Conservation (phyloP, 2,797 vertebrate species). For the Heterohyrax brucei region DNA sequence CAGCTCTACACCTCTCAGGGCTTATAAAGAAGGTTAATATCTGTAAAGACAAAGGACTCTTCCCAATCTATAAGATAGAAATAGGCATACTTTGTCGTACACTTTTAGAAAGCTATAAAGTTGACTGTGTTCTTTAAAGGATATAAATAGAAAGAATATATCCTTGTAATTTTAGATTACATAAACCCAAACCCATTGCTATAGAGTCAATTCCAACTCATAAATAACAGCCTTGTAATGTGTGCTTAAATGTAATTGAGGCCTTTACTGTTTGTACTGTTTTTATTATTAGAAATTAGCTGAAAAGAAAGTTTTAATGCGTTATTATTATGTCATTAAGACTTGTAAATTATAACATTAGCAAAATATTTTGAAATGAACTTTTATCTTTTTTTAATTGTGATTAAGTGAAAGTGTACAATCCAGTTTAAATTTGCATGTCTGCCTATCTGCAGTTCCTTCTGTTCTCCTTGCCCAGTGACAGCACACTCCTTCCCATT, state of each 20-base stretch:
- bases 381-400: background rate
- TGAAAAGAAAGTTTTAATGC: background rate
- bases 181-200: no score
- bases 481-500: no score
- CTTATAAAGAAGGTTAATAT: conserved; percentile 9
- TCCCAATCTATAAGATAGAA: background rate
- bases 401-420: no score
- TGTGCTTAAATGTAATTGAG: background rate
- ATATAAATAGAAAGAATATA: background rate
- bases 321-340: background rate
- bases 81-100: background rate
- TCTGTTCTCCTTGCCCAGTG: no score
- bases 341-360: background rate
- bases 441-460: no score
- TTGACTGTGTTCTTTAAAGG: background rate
- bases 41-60: background rate
- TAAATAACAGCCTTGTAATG: background rate
- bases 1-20: background rate
- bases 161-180: background rate
- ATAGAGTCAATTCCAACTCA: no score
- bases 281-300: background rate
- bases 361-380: background rate
- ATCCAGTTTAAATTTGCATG: no score
- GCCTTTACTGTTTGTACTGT: no score
- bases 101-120: background rate